Evolutionary conservation across 2,888 invertebrate species (phyloP), one percentile per base, ranked within the genome.

Genomic region (Anagyrus pseudococci): DNA sequence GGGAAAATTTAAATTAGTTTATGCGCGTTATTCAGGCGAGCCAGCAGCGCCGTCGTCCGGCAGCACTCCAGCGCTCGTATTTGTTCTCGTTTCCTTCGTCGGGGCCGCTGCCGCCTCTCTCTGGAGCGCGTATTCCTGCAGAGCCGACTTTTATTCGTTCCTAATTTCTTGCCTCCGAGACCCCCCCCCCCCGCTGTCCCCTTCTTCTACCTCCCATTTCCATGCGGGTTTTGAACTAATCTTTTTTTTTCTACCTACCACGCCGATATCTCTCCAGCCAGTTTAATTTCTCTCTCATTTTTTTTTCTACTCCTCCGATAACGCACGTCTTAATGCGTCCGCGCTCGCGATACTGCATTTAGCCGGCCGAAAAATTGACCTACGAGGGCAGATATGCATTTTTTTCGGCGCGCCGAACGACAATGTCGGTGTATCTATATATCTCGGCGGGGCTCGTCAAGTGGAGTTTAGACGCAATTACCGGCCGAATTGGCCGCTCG

Each of bases 1-100:
- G 40, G n/a, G 49, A 46, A 64, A 52, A 59, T 64, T 64, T 56
- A 64, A 64, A 64, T 64, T 59, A 59, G 59, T 59, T 64, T 64
- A 59, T 52, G 52, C 56, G 56, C 52, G 22, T 63, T 63, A 58
- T 63, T 59, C 59, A 29, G 53, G 44, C 56, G 19, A 25, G 37
- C 48, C 13, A 22, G 10, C 29, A 20, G 1, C 23, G 43, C 19
- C 20, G 7, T 44, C 20, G 15, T 43, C 61, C 20, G 2, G 17
- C 8, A 17, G 19, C 26, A 19, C 19, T 53, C 26, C 13, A 43
- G 19, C 26, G n/a, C 40, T 44, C 29, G 43, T 63, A 58, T 44
- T 58, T 49, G 49, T 63, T 63, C 55, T 50, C 55, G 26, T 63
- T 50, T 58, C 48, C 50, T 44, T 47, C 33, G 20, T 20, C 20